Evolutionary conservation across 2,797 vertebrate genomes (phyloP), one percentile per base, ranked within the genome.

Genomic region (Melanotaenia nigrans): DNA sequence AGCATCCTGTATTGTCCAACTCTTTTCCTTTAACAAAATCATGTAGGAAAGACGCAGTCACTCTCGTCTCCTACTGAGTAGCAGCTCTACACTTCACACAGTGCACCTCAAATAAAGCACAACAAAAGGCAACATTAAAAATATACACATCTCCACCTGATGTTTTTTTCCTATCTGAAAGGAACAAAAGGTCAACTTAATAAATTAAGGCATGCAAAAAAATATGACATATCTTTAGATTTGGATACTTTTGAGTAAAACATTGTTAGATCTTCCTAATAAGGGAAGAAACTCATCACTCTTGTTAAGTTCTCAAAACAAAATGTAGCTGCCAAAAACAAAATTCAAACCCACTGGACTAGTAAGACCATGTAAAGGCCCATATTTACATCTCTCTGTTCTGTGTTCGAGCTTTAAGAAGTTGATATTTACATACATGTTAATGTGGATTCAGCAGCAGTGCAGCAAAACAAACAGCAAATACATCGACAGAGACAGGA

Each of bases 321-420:
- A 61, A 87, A 88, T 80, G 82, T 94, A 94, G 93, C 94, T 94
- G 94, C 94, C 94, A 45, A 92, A 94, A 92, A 90, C 81, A 89
- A 90, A 89, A 82, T 54, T 85, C 86, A 88, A 84, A 90, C 85
- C 85, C 86, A 92, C 74, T 85, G 89, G 87, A 92, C 90, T 90
- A 92, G 79, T 78, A 71, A 90, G 68, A 94, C 91, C 87, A 85
- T 95, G 82, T 90, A 87, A 92, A 93, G 90, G 85, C 80, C 67
- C 64, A 78, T 85, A 89, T 90, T 86, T 89, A 90, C 90, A 90
- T 68, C 65, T 68, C 25, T 71, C 75, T 85, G 78, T 82, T 85
- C 66, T 78, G 81, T 81, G 79, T 75, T 85, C 36, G 68, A 79
- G 81, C 75, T 71, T 85, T 64, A 61, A 73, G 62, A 85, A 79